Conservation (phyloP, 2,888 invertebrate genomes). For the Anthophora plumipes region DNA sequence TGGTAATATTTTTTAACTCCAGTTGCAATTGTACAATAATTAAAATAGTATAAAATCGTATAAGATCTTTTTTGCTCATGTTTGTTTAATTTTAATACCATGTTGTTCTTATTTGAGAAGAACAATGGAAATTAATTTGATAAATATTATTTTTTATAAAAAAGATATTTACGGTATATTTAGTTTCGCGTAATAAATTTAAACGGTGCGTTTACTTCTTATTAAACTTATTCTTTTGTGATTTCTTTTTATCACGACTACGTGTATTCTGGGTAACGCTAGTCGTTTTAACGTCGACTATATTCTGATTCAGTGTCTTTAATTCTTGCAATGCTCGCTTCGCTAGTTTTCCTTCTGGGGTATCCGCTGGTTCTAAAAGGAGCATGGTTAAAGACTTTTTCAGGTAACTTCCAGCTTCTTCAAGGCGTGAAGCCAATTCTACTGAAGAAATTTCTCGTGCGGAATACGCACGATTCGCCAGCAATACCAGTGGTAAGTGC, state of each 20-base stretch:
- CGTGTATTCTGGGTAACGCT: conserved; percentile 3
- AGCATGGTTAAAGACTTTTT: conserved; percentile 88
- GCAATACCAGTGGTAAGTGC: conserved; percentile 88
- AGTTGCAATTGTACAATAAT: background rate
- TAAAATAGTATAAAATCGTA: background rate
- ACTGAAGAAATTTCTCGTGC: conserved; percentile 87
- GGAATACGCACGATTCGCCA: conserved; percentile 88
- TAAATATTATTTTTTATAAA: background rate
- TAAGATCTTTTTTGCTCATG: background rate
- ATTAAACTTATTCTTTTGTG: conserved; percentile 33
- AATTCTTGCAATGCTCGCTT: conserved; percentile 89
- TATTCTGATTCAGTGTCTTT: conserved; percentile 86
- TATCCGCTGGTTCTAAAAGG: conserved; percentile 89
- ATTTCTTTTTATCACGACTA: conserved; percentile 44
- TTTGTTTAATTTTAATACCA: background rate
- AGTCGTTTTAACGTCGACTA: conserved; percentile 78
- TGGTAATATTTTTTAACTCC: conserved; percentile 10
- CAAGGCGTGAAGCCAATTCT: conserved; percentile 86
- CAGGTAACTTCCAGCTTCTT: conserved; percentile 87
- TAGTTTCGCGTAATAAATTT: background rate
- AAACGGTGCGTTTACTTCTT: conserved; percentile 6
- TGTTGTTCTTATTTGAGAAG: background rate
- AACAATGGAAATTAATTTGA: background rate
- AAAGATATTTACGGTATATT: background rate
- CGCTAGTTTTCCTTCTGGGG: conserved; percentile 90